Evolutionary conservation across 2,113 vertebrate species (phyloP), one percentile per base, ranked within the genome.

Genomic region (Manacus vitellinus): DNA sequence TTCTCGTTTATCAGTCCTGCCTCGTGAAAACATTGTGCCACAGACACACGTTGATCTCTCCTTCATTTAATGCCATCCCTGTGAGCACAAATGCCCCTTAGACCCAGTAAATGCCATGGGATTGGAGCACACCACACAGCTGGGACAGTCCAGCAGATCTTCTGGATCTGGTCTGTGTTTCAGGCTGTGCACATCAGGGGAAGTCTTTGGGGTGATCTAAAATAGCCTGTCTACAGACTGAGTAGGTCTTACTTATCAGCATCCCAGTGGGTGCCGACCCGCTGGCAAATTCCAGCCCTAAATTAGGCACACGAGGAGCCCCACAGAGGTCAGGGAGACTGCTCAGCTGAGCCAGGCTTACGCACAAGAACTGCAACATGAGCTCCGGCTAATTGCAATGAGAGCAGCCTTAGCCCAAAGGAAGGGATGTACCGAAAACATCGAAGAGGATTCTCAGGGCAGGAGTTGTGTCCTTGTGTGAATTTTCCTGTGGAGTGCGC

Each of bases 41-140:
- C 11, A 41, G 76, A 20, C 33, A 49, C 11, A 3, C 0, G 4
- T 16, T 89, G 22, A 9, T 66, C 27, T 44, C 37, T 76, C 27
- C 24, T 59, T 35, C 74, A 28, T 55, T 61, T 0, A 1, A 8
- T 21, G 22, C 54, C 65, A n/a, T 19, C 8, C 27, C n/a, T 5
- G 14, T 44, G 37, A 51, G 24, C 68, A 56, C 0, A 2, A 49
- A 43, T 2, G 8, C 35, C 33, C 54, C 59, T 80, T 41, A 2
- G 1, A 16, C 47, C 30, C 3, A 0, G 8, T 6, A 18, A 59
- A n/a, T 1, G 0, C 44, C 77, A 1, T 0, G 33, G 28, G 19
- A 19, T 4, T 33, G 27, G 51, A 30, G 33, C 14, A 39, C 1
- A 1, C 27, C 8, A 3, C 1, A 1, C 22, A 35, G 41, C 37